Conservation (phyloP, 2,888 invertebrate genomes). For the Neoitamus cyanurus region DNA sequence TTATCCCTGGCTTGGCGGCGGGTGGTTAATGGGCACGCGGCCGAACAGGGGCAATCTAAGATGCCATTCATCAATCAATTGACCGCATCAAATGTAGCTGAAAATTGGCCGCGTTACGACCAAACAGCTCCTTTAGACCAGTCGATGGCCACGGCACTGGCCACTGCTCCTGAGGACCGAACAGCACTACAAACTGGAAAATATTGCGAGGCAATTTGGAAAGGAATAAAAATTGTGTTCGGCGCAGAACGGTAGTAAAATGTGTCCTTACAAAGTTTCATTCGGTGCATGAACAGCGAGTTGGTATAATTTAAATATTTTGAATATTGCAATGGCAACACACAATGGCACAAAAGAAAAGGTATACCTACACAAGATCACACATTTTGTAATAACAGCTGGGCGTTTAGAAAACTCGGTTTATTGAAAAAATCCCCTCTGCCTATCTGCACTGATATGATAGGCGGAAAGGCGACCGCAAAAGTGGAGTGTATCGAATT, state of each 20-base stretch:
- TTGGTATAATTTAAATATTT: background rate
- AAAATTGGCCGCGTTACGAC: slow-evolving; percentile 51
- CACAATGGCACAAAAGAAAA: too few relatives aligned
- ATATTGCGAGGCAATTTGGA: slow-evolving; percentile 1
- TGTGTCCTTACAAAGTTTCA: background rate
- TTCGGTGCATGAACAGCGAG: too few relatives aligned
- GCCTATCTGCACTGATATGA: too few relatives aligned
- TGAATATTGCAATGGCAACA: too few relatives aligned
- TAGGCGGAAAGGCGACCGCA: too few relatives aligned
- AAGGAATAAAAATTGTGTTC: background rate
- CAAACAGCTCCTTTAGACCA: slow-evolving; percentile 22
- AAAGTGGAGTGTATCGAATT: too few relatives aligned
- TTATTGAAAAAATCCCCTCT: too few relatives aligned
- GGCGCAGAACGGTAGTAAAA: background rate
- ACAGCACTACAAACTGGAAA: slow-evolving; percentile 19
- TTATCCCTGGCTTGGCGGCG: background rate
- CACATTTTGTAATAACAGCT: too few relatives aligned
- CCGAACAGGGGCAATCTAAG: slow-evolving; percentile 1
- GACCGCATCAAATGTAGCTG: slow-evolving; percentile 54
- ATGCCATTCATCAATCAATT: slow-evolving; percentile 54
- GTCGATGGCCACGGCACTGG: background rate
- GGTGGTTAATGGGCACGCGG: background rate
- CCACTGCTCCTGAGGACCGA: background rate
- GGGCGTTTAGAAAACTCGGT: too few relatives aligned
- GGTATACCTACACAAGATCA: too few relatives aligned